phyloP scores from a whole-genome alignment of 1,140 invertebrate genomes.

The Onthophagus taurus region DNA sequence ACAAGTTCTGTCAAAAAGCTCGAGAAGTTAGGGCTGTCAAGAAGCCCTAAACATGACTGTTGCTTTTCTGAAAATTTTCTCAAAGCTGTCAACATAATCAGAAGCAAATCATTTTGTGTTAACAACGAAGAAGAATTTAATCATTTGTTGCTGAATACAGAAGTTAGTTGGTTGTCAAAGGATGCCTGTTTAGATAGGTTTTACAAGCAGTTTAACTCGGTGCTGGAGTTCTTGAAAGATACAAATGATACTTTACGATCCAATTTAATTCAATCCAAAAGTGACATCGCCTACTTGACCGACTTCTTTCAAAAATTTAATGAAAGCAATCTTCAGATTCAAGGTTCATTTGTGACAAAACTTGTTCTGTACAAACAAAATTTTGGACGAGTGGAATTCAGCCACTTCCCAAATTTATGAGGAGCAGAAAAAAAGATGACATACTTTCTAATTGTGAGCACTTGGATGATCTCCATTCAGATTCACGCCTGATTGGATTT shows the following conservation, averaged over 20 bases:
- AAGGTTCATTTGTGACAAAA: constrained; percentile 36
- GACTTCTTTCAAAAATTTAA: constrained; percentile 28
- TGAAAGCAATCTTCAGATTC: constrained; percentile 28
- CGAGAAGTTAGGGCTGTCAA: no score
- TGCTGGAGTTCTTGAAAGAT: constrained; percentile 28
- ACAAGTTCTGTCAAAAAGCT: no score
- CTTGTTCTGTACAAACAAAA: constrained; percentile 33
- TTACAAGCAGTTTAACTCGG: constrained; percentile 31
- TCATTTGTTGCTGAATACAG: constrained; percentile 33
- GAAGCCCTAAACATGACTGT: no score
- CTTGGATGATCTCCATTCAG: constrained; percentile 10
- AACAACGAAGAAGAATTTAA: constrained; percentile 29
- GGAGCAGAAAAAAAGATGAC: constrained; percentile 26
- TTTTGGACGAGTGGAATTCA: constrained; percentile 30
- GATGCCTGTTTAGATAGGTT: constrained; percentile 33
- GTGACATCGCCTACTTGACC: constrained; percentile 34
- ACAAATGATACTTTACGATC: constrained; percentile 23
- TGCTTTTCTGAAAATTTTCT: no score
- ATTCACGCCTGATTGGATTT: constrained; percentile 2
- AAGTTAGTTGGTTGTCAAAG: constrained; percentile 36
- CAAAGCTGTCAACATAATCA: background rate
- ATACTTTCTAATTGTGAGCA: constrained; percentile 19
- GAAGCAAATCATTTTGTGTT: constrained; percentile 23
- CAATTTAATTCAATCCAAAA: constrained; percentile 29
- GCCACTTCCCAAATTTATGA: constrained; percentile 33